A percentile compares a stretch with the other conserved stretches of the same genome.
phyloP scores from a whole-genome alignment of 2,113 vertebrate genomes.

The Mola mola region DNA sequence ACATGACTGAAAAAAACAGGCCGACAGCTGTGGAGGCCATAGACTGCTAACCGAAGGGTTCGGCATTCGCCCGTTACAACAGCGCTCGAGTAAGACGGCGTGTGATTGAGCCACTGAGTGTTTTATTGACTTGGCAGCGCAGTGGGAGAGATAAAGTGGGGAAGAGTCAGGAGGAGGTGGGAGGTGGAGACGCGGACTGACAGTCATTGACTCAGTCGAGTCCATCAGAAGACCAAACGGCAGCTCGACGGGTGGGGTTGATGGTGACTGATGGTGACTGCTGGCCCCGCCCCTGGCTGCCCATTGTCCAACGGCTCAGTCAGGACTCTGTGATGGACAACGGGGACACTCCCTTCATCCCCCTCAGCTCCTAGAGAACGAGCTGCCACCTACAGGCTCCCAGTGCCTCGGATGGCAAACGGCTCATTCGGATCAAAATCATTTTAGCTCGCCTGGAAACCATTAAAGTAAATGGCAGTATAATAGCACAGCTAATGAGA shows the following conservation, averaged over 20 bases:
- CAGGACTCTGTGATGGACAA: slow-evolving; percentile 58
- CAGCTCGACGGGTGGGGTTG: slow-evolving; percentile 62
- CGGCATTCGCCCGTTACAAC: slow-evolving; percentile 20
- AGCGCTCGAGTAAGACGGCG: slow-evolving; percentile 10
- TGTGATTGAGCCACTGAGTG: slow-evolving; percentile 43
- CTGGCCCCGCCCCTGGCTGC: slow-evolving; percentile 54
- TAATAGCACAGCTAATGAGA: slow-evolving; percentile 17
- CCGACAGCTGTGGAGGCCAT: slow-evolving; percentile 8
- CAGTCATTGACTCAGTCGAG: slow-evolving; percentile 79
- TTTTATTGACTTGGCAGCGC: slow-evolving; percentile 60
- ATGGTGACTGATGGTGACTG: slow-evolving; percentile 74
- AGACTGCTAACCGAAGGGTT: slow-evolving; percentile 15
- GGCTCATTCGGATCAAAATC: background rate
- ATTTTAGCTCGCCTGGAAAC: background rate
- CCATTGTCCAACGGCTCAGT: slow-evolving; percentile 62
- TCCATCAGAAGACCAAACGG: slow-evolving; percentile 70
- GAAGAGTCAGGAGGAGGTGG: slow-evolving; percentile 23
- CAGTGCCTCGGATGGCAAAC: background rate
- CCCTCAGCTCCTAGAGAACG: slow-evolving; percentile 8
- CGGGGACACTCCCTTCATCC: slow-evolving; percentile 42
- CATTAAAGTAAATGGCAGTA: background rate
- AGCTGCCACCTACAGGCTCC: background rate
- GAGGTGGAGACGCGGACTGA: slow-evolving; percentile 60
- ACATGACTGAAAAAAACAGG: slow-evolving; percentile 32
- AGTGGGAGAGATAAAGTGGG: slow-evolving; percentile 33